Evolutionary conservation across 2,888 invertebrate species (phyloP).

Genomic region (Panopea generosa): DNA sequence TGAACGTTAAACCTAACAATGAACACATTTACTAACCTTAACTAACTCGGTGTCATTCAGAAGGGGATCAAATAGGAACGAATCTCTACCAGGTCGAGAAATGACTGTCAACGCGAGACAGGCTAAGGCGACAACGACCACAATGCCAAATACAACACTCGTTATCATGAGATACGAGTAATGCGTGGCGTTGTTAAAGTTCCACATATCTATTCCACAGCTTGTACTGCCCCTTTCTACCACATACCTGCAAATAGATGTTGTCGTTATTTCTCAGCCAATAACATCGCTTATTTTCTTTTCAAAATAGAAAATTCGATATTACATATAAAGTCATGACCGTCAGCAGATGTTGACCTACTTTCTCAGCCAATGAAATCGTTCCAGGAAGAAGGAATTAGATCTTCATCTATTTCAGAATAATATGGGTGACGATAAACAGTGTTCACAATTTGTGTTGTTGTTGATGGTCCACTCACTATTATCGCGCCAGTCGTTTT

Average conservation of each 20-base stretch:
- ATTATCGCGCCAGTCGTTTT: too few relatives aligned
- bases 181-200: conserved; percentile 1
- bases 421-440: too few relatives aligned
- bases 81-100: not conserved
- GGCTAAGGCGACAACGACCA: conserved; percentile 13
- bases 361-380: too few relatives aligned
- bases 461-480: too few relatives aligned
- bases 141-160: conserved; percentile 3
- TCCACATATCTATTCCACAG: conserved; percentile 33
- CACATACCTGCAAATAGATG: conserved; percentile 12
- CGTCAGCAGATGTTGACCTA: too few relatives aligned
- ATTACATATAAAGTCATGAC: too few relatives aligned
- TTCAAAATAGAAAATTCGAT: too few relatives aligned
- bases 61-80: conserved; percentile 12
- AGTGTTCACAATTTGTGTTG: too few relatives aligned
- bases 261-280: not conserved
- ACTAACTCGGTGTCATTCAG: conserved; percentile 16
- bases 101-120: conserved; percentile 15
- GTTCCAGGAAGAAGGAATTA: too few relatives aligned
- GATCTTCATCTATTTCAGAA: too few relatives aligned
- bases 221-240: conserved; percentile 17
- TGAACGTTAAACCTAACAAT: too few relatives aligned
- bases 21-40: conserved; percentile 15
- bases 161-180: conserved; percentile 36
- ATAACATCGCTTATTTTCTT: too few relatives aligned